These are phyloP conservation scores for Callorhinus ursinus DNA, from an alignment of 2,113 vertebrate genomes.

Conservation along the genomic window DNA sequence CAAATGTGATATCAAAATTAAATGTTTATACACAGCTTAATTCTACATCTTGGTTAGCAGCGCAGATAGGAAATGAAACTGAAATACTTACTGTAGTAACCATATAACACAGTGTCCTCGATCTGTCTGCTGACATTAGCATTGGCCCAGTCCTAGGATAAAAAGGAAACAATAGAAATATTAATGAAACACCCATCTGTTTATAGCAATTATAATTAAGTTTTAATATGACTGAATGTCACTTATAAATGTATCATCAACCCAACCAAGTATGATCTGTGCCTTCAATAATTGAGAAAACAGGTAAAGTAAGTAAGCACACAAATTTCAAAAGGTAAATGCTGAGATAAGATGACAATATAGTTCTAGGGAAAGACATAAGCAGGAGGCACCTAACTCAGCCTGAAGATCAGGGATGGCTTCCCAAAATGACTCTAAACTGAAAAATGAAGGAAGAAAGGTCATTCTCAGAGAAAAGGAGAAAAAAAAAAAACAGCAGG, in stretches of 20 bases:
- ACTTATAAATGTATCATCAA: slow-evolving; percentile 26
- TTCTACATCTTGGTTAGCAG: neutral
- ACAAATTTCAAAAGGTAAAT: neutral
- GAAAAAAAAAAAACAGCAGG: neutral
- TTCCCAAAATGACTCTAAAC: slow-evolving; percentile 14
- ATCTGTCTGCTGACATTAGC: slow-evolving; percentile 94
- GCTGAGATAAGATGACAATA: neutral
- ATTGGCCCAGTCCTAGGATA: slow-evolving; percentile 92
- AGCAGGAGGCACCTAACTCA: neutral
- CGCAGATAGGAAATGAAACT: slow-evolving; percentile 34
- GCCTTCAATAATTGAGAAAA: neutral
- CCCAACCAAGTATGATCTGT: neutral
- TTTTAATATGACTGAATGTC: neutral
- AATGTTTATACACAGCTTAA: slow-evolving; percentile 4
- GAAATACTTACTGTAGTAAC: slow-evolving; percentile 96
- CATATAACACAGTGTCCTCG: slow-evolving; percentile 95
- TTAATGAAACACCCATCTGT: slow-evolving; percentile 25
- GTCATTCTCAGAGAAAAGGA: neutral
- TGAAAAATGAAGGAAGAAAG: neutral
- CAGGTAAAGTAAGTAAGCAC: neutral
- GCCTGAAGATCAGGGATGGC: neutral
- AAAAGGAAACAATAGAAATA: slow-evolving; percentile 56
- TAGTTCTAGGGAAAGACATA: neutral
- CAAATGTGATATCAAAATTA: neutral
- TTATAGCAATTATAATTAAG: neutral